Percentiles rank a stretch among this genome's conserved stretches.
Evolutionary conservation across 2,113 vertebrate species (phyloP).

Genomic region (Zapus hudsonius): DNA sequence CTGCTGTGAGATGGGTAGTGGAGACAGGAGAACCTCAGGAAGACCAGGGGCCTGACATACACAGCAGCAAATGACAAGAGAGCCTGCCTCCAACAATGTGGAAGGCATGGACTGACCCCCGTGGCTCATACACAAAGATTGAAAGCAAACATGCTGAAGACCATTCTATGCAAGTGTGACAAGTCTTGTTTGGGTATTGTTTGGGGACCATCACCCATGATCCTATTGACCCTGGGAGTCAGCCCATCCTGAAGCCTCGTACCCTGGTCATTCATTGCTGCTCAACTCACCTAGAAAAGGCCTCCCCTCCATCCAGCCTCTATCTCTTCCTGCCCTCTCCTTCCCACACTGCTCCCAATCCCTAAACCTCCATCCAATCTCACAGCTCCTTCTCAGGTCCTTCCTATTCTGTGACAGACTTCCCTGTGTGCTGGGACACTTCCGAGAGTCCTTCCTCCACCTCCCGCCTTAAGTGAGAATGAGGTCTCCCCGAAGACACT

Average conservation of each 20-base stretch:
- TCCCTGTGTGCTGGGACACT: not conserved
- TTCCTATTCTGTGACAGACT: not conserved
- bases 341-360: not conserved
- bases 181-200: not conserved
- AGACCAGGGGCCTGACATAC: no score
- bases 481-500: conserved; percentile 25
- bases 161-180: not conserved
- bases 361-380: not conserved
- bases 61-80: no score
- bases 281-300: not conserved
- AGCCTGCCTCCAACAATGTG: no score
- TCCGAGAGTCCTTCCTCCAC: not conserved
- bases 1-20: no score
- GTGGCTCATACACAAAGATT: no score
- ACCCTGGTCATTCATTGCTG: not conserved
- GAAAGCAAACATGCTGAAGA: not conserved
- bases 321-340: not conserved
- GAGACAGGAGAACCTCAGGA: no score
- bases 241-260: not conserved
- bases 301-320: not conserved
- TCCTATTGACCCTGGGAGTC: not conserved
- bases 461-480: conserved; percentile 55
- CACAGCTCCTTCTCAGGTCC: not conserved
- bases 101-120: no score
- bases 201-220: not conserved